Evolutionary conservation across 2,888 invertebrate genomes (phyloP).

Genomic region (Gastracanthus pulcherrimus): DNA sequence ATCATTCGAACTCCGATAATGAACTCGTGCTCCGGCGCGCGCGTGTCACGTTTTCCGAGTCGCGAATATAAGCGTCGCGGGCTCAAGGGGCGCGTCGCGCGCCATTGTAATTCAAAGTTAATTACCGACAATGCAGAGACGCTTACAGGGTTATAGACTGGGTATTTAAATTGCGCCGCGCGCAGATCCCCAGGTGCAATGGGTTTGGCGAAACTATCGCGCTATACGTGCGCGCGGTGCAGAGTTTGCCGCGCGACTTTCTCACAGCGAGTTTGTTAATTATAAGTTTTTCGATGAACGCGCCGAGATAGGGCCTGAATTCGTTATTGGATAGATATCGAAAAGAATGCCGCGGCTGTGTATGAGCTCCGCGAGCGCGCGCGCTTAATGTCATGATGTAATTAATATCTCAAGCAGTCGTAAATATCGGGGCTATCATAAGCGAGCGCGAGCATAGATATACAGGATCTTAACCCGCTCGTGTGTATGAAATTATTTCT

Average conservation of each 20-base stretch:
- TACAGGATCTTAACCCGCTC: not conserved
- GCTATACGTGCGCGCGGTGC: no score
- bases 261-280: slow-evolving; percentile 54
- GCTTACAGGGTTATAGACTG: slow-evolving; percentile 11
- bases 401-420: slow-evolving; percentile 40
- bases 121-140: slow-evolving; percentile 49
- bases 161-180: slow-evolving; percentile 48
- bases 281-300: slow-evolving; percentile 53
- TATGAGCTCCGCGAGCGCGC: not conserved
- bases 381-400: slow-evolving; percentile 52
- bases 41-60: slow-evolving; percentile 26
- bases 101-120: slow-evolving; percentile 54
- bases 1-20: slow-evolving; percentile 21
- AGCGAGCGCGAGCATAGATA: slow-evolving; percentile 24
- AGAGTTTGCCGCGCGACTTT: slow-evolving; percentile 36
- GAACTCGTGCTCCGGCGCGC: not conserved
- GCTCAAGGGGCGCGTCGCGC: not conserved
- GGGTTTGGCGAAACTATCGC: slow-evolving; percentile 35
- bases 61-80: slow-evolving; percentile 10
- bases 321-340: slow-evolving; percentile 32
- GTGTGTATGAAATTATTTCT: slow-evolving; percentile 28
- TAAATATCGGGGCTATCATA: slow-evolving; percentile 49
- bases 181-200: slow-evolving; percentile 38
- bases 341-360: not conserved
- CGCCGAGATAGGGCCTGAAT: slow-evolving; percentile 34